These are phyloP conservation scores for Sylvilagus floridanus DNA, from an alignment of 2,797 vertebrate genomes.

Conservation along the genomic window DNA sequence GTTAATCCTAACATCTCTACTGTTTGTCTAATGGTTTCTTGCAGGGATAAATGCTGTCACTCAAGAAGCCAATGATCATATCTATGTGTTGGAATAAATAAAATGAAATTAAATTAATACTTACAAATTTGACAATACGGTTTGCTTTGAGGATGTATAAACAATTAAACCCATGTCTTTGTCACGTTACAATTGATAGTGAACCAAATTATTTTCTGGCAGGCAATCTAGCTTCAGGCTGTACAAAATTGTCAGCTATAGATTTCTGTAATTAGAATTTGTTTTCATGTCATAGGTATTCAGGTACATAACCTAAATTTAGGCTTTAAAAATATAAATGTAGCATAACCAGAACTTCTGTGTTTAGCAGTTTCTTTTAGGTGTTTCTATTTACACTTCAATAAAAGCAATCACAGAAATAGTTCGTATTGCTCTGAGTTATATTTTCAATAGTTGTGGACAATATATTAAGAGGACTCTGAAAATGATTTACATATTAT, in stretches of 20 bases:
- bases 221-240: neutral
- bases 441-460: neutral
- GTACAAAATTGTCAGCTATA: neutral
- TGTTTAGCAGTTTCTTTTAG: neutral
- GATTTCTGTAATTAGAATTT: slow-evolving; percentile 19
- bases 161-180: neutral
- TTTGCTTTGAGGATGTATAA: neutral
- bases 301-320: neutral
- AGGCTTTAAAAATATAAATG: neutral
- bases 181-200: neutral
- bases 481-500: neutral
- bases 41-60: neutral
- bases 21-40: neutral
- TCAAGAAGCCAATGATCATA: neutral
- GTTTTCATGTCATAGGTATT: neutral
- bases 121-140: neutral
- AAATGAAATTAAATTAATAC: neutral
- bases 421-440: neutral
- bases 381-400: neutral
- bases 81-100: neutral
- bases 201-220: neutral
- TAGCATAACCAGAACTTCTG: neutral
- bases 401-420: neutral
- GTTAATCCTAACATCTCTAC: neutral
- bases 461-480: neutral